A percentile compares a stretch with the other conserved stretches of the same genome.
Evolutionary conservation across 2,113 vertebrate species (phyloP).

Genomic region (Barbus barbus): DNA sequence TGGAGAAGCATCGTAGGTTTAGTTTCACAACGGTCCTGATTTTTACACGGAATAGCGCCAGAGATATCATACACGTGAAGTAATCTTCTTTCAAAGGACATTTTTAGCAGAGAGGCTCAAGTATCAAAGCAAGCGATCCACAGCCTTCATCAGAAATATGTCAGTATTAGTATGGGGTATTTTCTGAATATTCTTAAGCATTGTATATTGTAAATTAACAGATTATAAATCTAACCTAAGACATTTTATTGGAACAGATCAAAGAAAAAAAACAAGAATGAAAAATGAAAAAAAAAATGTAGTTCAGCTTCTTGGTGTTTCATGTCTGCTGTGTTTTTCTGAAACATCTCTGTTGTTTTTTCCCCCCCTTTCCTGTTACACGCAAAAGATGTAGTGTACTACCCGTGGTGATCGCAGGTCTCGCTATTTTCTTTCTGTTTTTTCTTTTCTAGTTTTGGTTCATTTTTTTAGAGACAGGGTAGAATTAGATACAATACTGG

Average conservation of each 20-base stretch:
- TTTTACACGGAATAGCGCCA: no score
- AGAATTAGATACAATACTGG: conserved; percentile 93
- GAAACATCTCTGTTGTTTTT: conserved; percentile 60
- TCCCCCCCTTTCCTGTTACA: conserved; percentile 75
- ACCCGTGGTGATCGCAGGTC: conserved; percentile 86
- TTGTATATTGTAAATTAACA: conserved; percentile 98
- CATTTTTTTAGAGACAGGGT: conserved; percentile 88
- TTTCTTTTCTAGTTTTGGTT: background rate
- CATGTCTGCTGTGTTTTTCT: conserved; percentile 89
- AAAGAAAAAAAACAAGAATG: conserved; percentile 73
- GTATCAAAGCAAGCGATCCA: conserved; percentile 85
- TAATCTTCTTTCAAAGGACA: conserved; percentile 87
- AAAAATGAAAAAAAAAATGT: conserved; percentile 70
- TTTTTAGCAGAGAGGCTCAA: conserved; percentile 80
- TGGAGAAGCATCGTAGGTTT: conserved; percentile 27
- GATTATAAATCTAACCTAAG: conserved; percentile 95
- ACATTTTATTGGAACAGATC: conserved; percentile 79
- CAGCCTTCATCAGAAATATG: conserved; percentile 88
- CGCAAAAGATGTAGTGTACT: conserved; percentile 84
- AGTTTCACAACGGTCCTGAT: conserved; percentile 27
- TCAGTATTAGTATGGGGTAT: conserved; percentile 92
- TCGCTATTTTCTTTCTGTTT: conserved; percentile 64
- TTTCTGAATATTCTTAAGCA: conserved; percentile 94
- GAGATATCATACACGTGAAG: conserved; percentile 65
- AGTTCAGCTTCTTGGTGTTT: conserved; percentile 93